Base-by-base conservation (phyloP, 2,797 vertebrate species). In the Gastrophryne carolinensis region DNA sequence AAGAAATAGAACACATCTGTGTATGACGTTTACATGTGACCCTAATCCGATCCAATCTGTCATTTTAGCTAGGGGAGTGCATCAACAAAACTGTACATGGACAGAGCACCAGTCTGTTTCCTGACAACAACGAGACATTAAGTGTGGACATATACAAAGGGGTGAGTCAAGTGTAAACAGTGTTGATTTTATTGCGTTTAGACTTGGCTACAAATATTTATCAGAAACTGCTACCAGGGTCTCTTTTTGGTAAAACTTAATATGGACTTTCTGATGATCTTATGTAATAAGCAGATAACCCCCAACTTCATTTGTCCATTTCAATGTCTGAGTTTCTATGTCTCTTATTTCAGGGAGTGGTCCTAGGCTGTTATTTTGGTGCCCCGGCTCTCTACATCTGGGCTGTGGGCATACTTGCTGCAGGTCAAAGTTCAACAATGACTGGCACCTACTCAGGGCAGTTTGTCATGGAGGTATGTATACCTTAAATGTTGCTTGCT, bases 401-500 rank as follows among this genome's bases (percentile, higher is more conserved):
- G 97, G 96, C 97, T 0, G 85, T 99, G 0, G 97, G 97, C 11
- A 98, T 99, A 83, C 91, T 99, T 27, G 97, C 97, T 11, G 97
- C 97, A 0, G 97, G 97, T 34, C 97, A 98, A 88, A 99, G 97
- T 87, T 98, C 97, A 37, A 98, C 97, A 6, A 99, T 99, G 97
- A 98, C 96, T 0, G 97, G 97, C 50, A 99, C 97, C 0, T 98
- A 99, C 82, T 97, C 97, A 0, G 97, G 97, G 10, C 97, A 98
- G 89, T 99, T 99, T 58, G 97, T 97, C 44, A 99, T 98, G 97
- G 97, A 99, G 95, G 97, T 99, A 79, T 3, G 44, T 82, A 63
- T 72, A 5, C 0, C 0, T 8, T 1, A 3, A 1, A 1, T 19
- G 53, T 29, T 34, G 10, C 11, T 17, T 1, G 0, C 6, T 0